Conservation (phyloP, 2,888 invertebrate genomes). For the Drosophila helvetica region DNA sequence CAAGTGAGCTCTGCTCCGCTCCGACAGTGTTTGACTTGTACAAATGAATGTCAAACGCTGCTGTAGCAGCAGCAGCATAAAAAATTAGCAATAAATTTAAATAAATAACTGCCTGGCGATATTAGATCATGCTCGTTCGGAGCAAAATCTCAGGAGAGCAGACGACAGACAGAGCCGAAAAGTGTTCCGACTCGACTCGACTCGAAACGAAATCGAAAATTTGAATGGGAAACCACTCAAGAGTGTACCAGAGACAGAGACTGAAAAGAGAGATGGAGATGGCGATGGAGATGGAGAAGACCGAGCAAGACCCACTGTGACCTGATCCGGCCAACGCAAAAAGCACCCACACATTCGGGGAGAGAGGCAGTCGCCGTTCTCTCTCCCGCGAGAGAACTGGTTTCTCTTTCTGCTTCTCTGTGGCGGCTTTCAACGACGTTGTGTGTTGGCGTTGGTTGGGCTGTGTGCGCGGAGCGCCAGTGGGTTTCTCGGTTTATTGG, state of each 20-base stretch:
- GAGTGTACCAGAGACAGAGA: conserved; percentile 27
- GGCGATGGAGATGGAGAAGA: background rate
- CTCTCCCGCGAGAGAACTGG: conserved; percentile 63
- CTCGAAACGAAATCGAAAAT: conserved; percentile 74
- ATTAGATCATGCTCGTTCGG: conserved; percentile 67
- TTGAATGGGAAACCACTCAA: conserved; percentile 60
- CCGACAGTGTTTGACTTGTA: conserved; percentile 65
- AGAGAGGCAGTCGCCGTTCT: conserved; percentile 35
- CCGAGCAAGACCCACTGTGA: conserved; percentile 13
- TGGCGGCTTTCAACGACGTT: conserved; percentile 50
- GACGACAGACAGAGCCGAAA: conserved; percentile 6
- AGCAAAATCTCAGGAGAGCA: conserved; percentile 46
- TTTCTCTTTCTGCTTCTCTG: conserved; percentile 45
- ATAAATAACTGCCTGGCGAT: conserved; percentile 76
- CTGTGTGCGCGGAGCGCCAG: conserved; percentile 54
- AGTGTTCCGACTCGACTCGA: conserved; percentile 19
- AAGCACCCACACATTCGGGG: conserved; percentile 68
- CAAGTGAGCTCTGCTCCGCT: conserved; percentile 20
- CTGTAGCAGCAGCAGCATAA: conserved; percentile 54
- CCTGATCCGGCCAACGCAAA: conserved; percentile 51
- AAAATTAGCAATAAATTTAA: conserved; percentile 78
- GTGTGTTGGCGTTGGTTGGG: conserved; percentile 37
- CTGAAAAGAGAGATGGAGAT: background rate
- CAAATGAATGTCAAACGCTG: conserved; percentile 73
- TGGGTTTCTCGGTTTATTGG: conserved; percentile 82